Conservation (phyloP, 2,888 invertebrate species). For the Ganaspis brasiliensis region DNA sequence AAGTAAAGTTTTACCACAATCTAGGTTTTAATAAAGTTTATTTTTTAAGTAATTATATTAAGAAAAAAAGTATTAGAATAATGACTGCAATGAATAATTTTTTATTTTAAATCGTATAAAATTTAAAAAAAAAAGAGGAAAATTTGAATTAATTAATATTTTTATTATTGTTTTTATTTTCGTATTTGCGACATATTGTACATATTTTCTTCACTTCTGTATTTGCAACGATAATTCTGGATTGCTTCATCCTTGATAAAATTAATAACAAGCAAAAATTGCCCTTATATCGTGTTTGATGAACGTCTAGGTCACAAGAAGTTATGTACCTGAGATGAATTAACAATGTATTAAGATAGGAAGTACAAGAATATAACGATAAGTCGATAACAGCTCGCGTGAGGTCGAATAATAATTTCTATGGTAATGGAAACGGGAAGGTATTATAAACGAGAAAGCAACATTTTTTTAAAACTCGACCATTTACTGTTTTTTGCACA, state of each 20-base stretch:
- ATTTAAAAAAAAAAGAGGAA: too few species aligned
- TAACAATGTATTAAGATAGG: slow-evolving; percentile 36
- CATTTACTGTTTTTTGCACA: background rate
- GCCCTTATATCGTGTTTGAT: slow-evolving; percentile 10
- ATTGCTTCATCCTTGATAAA: slow-evolving; percentile 17
- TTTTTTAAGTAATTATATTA: background rate
- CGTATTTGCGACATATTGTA: too few species aligned
- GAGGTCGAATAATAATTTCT: slow-evolving; percentile 32
- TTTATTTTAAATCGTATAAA: too few species aligned
- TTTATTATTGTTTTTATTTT: too few species aligned
- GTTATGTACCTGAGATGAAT: slow-evolving; percentile 40
- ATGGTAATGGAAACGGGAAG: background rate
- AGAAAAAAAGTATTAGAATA: too few species aligned
- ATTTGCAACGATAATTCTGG: background rate
- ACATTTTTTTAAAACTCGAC: background rate
- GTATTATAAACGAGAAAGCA: background rate
- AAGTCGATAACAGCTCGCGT: slow-evolving; percentile 32
- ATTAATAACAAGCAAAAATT: slow-evolving; percentile 20
- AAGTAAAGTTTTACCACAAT: background rate
- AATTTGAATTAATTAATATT: too few species aligned
- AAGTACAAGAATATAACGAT: slow-evolving; percentile 30
- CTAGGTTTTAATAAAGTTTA: slow-evolving; percentile 1
- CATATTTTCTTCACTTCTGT: too few species aligned
- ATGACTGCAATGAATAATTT: too few species aligned
- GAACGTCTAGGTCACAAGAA: slow-evolving; percentile 28